Evolutionary conservation across 2,113 vertebrate species (phyloP).

Genomic region (Onychostruthus taczanowskii): DNA sequence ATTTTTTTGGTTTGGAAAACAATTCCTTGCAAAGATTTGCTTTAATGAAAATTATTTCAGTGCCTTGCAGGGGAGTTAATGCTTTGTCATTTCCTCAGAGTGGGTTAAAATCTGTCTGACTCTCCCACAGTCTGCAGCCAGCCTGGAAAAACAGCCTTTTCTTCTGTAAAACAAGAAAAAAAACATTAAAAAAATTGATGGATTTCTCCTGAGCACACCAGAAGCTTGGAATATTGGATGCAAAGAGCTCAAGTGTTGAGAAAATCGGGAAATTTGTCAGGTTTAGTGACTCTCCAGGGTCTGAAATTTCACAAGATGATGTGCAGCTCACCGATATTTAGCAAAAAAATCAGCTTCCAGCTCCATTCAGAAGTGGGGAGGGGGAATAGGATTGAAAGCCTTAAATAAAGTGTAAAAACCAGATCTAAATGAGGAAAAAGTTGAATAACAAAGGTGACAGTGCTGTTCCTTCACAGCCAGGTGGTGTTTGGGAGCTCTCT

Average conservation of each 20-base stretch:
- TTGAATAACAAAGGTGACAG: too few species aligned
- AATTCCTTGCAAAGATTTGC: neutral
- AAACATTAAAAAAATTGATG: neutral
- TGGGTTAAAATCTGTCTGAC: neutral
- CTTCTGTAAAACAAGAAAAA: neutral
- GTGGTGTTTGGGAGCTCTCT: fast-evolving
- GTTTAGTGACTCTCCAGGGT: neutral
- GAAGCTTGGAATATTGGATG: neutral
- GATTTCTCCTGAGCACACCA: neutral
- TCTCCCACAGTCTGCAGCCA: neutral
- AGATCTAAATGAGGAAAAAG: neutral
- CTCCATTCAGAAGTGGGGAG: neutral
- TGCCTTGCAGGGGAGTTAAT: neutral
- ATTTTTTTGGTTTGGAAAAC: neutral
- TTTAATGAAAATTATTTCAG: neutral
- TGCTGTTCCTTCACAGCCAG: neutral
- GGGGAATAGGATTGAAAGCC: neutral
- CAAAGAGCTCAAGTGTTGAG: neutral
- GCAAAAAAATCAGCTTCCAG: neutral
- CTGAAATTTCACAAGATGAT: neutral
- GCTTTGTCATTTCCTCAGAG: conserved; percentile 29
- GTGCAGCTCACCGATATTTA: neutral
- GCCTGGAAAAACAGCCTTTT: neutral
- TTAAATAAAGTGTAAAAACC: neutral
- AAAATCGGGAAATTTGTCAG: neutral